These are phyloP conservation scores for Lucilia sericata DNA, from an alignment of 1,140 invertebrate genomes.

Conservation along the genomic window DNA sequence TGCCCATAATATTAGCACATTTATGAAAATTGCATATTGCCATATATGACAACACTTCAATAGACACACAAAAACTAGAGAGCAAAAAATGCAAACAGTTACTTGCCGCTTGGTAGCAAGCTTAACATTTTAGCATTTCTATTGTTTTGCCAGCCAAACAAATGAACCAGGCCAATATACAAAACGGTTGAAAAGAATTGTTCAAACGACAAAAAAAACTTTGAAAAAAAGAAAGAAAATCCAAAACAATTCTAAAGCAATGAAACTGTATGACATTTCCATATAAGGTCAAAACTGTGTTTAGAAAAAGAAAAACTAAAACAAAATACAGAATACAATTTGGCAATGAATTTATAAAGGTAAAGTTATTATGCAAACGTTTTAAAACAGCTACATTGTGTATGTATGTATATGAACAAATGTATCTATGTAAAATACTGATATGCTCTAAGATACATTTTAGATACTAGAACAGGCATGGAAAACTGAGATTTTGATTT, in stretches of 20 bases:
- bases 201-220: neutral
- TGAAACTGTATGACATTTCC: constrained; percentile 3
- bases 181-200: neutral
- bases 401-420: no score
- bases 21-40: constrained; percentile 42
- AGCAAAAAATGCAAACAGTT: neutral
- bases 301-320: neutral
- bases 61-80: neutral
- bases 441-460: no score
- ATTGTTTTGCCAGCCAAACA: neutral
- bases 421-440: no score
- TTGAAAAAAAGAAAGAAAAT: neutral
- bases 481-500: no score
- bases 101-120: constrained; percentile 4
- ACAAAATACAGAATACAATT: constrained; percentile 31
- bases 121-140: neutral
- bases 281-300: constrained; percentile 38
- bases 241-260: constrained; percentile 11
- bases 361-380: constrained; percentile 6
- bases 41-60: constrained; percentile 43
- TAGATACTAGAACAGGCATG: no score
- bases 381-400: neutral
- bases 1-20: constrained; percentile 42
- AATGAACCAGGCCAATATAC: neutral
- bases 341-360: constrained; percentile 39